Evolutionary conservation across 1,140 invertebrate genomes (phyloP).

Genomic region (Eufriesea mexicana): DNA sequence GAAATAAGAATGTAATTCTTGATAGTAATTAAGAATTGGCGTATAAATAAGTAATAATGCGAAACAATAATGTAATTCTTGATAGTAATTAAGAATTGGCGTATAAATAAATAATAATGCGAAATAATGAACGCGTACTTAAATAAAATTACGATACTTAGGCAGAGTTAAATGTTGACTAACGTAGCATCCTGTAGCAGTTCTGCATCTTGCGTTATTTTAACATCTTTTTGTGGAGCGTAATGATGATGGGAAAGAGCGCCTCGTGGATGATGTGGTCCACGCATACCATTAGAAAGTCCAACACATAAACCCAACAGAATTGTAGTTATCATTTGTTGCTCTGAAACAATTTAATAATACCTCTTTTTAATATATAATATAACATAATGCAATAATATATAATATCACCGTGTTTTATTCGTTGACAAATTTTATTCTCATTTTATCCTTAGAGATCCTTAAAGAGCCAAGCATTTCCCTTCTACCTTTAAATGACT

Average conservation of each 20-base stretch:
- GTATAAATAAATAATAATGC: constrained; percentile 1
- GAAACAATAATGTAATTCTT: too few relatives aligned
- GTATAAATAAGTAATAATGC: too few relatives aligned
- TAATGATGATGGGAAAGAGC: constrained; percentile 84
- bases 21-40: too few relatives aligned
- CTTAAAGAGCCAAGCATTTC: too few relatives aligned
- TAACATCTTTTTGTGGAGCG: constrained; percentile 77
- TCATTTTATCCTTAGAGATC: too few relatives aligned
- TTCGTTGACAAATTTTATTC: too few relatives aligned
- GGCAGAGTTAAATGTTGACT: constrained; percentile 17
- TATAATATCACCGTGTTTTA: too few relatives aligned
- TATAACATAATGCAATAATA: too few relatives aligned
- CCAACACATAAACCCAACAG: constrained; percentile 59
- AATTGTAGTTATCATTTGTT: constrained; percentile 70
- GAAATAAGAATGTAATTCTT: too few relatives aligned
- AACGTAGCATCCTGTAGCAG: constrained; percentile 85
- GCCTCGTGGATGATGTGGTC: constrained; percentile 89
- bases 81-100: too few relatives aligned
- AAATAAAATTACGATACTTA: background rate
- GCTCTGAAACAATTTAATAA: constrained; percentile 38
- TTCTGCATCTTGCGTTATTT: constrained; percentile 86
- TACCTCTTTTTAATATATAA: background rate
- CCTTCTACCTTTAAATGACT: too few relatives aligned
- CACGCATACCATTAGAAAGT: constrained; percentile 77
- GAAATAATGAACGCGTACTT: background rate